phyloP scores from a whole-genome alignment of 2,797 vertebrate species.

The Enteromius trimaculatus region DNA sequence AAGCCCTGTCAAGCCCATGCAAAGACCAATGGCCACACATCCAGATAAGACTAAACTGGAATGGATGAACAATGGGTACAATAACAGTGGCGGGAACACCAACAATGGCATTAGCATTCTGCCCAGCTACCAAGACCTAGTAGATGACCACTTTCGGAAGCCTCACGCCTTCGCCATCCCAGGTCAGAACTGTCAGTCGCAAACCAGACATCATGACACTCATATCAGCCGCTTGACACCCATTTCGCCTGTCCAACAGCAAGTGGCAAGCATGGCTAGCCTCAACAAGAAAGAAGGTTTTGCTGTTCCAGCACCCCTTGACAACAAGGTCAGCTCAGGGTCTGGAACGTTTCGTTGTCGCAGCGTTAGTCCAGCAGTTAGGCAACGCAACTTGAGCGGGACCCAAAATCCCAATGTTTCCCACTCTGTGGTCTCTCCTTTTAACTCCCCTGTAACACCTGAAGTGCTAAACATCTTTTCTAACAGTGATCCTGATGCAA shows the following conservation, averaged over 20 bases:
- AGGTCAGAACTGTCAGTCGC: constrained; percentile 84
- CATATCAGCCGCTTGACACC: constrained; percentile 92
- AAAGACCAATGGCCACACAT: constrained; percentile 96
- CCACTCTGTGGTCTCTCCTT: constrained; percentile 84
- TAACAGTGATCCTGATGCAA: constrained; percentile 80
- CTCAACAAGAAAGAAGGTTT: constrained; percentile 91
- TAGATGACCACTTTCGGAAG: constrained; percentile 96
- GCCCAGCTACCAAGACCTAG: constrained; percentile 91
- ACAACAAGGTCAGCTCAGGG: constrained; percentile 84
- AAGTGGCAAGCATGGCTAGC: constrained; percentile 79
- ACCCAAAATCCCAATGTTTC: constrained; percentile 80
- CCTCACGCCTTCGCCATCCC: constrained; percentile 97
- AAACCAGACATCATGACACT: constrained; percentile 86
- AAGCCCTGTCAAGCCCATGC: constrained; percentile 98
- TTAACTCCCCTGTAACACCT: constrained; percentile 85
- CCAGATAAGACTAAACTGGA: constrained; percentile 96
- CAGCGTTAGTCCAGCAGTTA: constrained; percentile 96
- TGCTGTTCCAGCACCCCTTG: constrained; percentile 95
- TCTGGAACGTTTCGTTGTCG: constrained; percentile 88
- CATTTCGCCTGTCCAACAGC: constrained; percentile 92
- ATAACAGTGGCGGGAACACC: constrained; percentile 75
- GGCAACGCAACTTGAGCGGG: constrained; percentile 90
- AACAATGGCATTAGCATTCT: constrained; percentile 85
- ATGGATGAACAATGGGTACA: constrained; percentile 96
- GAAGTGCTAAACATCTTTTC: constrained; percentile 89